Evolutionary conservation across 2,888 invertebrate genomes (phyloP), one percentile per base, ranked within the genome.

Genomic region (Plagiodera versicolora): DNA sequence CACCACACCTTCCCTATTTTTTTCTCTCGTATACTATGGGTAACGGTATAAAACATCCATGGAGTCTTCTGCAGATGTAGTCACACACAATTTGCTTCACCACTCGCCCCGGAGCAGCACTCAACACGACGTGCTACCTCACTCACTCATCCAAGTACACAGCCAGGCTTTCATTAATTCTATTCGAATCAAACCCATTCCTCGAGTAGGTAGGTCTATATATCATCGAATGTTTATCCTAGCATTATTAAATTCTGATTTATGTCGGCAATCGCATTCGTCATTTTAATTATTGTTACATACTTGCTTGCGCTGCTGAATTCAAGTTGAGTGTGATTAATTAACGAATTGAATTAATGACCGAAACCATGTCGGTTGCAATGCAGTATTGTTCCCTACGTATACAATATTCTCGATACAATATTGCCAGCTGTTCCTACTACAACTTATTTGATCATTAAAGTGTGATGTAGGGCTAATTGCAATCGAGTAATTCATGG

Each of bases 251-350:
- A 76, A 75, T 74, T 71, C 69, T 70, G 72, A 77, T 77, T 77
- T 76, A 77, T 76, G 74, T 69, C 61, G 60, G 72, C 71, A 74
- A 75, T 77, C 76, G 76, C 71, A 72, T 75, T 75, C 75, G 77
- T 77, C 77, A 73, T 75, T 75, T 75, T 75, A 75, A 75, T 75
- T 75, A 75, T 75, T 75, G 75, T 75, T 73, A 72, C 75, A 75
- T 75, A 77, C 72, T 74, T 73, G 75, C 72, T 72, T 69, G 71
- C 72, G 67, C 63, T 69, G 73, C 71, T 70, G 69, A 72, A 74
- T 73, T 75, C 73, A 72, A 72, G 71, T 74, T 69, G 68, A 67
- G 68, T 65, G 73, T 74, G 71, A 77, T 77, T 77, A 76, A 77
- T 77, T 73, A 72, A 71, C 72, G 69, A 75, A 74, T 73, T 73